Evolutionary conservation across 2,888 invertebrate species (phyloP), one percentile per base, ranked within the genome.

Genomic region (Cosmopolites sordidus): DNA sequence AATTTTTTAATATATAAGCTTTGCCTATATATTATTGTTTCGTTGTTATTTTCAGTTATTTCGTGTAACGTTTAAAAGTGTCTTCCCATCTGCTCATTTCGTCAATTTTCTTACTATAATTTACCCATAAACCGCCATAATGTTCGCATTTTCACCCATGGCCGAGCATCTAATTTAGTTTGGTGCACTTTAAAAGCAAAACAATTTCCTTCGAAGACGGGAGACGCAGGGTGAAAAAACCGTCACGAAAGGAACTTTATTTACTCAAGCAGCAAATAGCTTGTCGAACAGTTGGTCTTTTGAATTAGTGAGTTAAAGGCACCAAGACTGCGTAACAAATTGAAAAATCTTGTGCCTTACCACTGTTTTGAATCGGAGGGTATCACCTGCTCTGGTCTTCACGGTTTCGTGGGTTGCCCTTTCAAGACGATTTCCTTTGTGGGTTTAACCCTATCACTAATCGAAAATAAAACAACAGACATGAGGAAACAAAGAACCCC

Each of bases 341-440:
- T 37, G 37, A 37, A 14, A 14, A 37, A 37, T 37, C 12, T 22
- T 22, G 54, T 54, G 54, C 54, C 29, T 48, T 54, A 54, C 54
- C 54, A 48, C 38, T 43, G 43, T 48, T 43, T 48, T 40, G 45
- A 45, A 45, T 44, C 45, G 33, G 22, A 38, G 45, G 22, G 22
- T 3, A 48, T 48, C 54, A 54, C 54, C 54, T 54, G 54, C 54
- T 45, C 27, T 18, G 54, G 54, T 54, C n/a, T 54, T 54, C 48
- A 54, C 54, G 54, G 48, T 30, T 44, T 48, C 41, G 44, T 48
- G 44, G 48, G 48, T 48, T 42, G 44, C 33, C 43, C 42, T 48
- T 42, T 22, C 22, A 22, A 22, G 22, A 22, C 22, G 22, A 22
- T 8, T 22, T 22, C 22, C 22, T 22, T 22, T 22, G 3, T 8